These are phyloP conservation scores for Melanogrammus aeglefinus DNA, from an alignment of 2,797 vertebrate species.

Conservation along the genomic window DNA sequence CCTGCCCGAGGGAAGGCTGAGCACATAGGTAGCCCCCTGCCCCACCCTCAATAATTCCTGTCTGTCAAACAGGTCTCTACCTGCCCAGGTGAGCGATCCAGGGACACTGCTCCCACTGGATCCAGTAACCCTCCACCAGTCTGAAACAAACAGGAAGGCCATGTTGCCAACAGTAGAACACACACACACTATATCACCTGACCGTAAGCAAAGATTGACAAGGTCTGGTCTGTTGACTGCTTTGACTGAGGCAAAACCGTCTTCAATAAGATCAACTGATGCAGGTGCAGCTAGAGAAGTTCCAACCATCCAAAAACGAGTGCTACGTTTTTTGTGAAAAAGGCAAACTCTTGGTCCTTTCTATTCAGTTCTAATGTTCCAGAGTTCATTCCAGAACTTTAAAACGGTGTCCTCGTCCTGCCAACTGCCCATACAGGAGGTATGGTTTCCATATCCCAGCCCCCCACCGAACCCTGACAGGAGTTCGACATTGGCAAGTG, in stretches of 20 bases:
- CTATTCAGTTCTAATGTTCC: neutral
- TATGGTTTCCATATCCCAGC: conserved; percentile 25
- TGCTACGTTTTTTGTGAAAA: neutral
- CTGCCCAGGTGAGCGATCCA: conserved; percentile 46
- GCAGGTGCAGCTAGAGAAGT: neutral
- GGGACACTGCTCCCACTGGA: neutral
- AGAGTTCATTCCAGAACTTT: conserved; percentile 35
- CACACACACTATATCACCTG: neutral
- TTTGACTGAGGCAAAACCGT: too few relatives aligned
- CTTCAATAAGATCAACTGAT: neutral
- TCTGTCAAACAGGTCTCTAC: conserved; percentile 49
- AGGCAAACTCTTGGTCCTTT: neutral
- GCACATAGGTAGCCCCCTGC: conserved; percentile 39
- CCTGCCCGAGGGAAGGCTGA: conserved; percentile 37
- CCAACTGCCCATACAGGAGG: conserved; percentile 4
- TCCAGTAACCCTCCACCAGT: neutral
- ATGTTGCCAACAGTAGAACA: neutral
- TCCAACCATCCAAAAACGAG: neutral
- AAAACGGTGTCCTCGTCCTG: conserved; percentile 1
- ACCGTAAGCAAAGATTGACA: neutral
- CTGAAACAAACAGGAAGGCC: neutral
- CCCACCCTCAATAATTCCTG: conserved; percentile 37
- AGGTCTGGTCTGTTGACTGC: too few relatives aligned
- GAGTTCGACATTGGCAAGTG: conserved; percentile 26
- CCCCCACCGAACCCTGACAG: neutral